phyloP scores from a whole-genome alignment of 2,888 invertebrate genomes.

The Plagiodera versicolora region DNA sequence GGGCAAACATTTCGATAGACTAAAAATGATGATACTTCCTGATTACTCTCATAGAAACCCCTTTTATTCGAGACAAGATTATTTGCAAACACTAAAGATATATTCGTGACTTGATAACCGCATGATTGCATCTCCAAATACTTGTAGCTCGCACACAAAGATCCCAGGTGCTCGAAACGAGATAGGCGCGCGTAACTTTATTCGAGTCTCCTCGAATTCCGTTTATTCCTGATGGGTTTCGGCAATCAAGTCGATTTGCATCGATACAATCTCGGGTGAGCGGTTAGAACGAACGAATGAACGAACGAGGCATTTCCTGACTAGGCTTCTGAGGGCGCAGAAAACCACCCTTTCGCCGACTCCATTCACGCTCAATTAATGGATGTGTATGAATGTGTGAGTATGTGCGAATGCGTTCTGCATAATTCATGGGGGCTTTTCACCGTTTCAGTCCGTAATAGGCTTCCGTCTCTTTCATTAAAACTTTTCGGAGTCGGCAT shows the following conservation, averaged over 20 bases:
- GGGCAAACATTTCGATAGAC: too few relatives aligned
- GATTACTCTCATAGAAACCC: too few relatives aligned
- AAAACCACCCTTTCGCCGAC: slow-evolving; percentile 13
- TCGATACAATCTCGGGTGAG: background rate
- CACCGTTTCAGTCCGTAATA: slow-evolving; percentile 20
- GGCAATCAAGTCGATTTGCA: background rate
- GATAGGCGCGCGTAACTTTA: too few relatives aligned
- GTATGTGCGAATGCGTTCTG: slow-evolving; percentile 16
- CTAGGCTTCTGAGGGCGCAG: background rate
- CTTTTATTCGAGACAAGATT: too few relatives aligned
- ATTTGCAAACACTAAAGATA: too few relatives aligned
- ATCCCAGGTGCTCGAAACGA: too few relatives aligned
- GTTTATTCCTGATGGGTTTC: background rate
- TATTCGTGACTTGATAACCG: too few relatives aligned
- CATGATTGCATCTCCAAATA: too few relatives aligned
- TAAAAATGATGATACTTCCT: too few relatives aligned
- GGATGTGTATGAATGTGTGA: slow-evolving; percentile 24
- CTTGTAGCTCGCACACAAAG: too few relatives aligned
- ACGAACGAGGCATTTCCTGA: background rate
- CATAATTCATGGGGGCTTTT: slow-evolving; percentile 28
- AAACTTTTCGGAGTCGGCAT: slow-evolving; percentile 21
- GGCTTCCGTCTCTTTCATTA: slow-evolving; percentile 26
- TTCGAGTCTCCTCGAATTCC: too few relatives aligned
- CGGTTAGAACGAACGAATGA: background rate
- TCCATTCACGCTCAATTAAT: slow-evolving; percentile 28